These are phyloP conservation scores for Athripsodes cinereus DNA, from an alignment of 2,888 invertebrate species.

Conservation along the genomic window DNA sequence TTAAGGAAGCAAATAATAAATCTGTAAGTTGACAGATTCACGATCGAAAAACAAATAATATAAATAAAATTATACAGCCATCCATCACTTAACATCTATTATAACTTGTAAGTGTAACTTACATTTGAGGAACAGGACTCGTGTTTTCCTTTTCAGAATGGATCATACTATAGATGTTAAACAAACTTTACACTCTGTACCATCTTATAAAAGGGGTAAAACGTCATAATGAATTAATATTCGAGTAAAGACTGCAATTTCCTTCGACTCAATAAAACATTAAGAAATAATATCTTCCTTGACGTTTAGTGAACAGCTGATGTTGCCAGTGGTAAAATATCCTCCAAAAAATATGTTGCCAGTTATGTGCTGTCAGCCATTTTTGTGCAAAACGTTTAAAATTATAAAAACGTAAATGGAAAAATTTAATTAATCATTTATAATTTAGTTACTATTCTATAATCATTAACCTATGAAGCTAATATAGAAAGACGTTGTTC, in stretches of 20 bases:
- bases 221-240: conserved; percentile 9
- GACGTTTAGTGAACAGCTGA: conserved; percentile 15
- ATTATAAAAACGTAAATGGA: too few species aligned
- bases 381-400: too few species aligned
- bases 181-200: conserved; percentile 2
- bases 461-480: too few species aligned
- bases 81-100: not conserved
- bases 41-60: not conserved
- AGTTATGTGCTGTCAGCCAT: too few species aligned
- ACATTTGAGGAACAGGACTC: conserved; percentile 24
- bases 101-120: conserved; percentile 13
- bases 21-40: not conserved
- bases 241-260: conserved; percentile 11
- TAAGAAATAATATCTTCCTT: conserved; percentile 18
- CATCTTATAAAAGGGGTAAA: conserved; percentile 9
- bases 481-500: too few species aligned
- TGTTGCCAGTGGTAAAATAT: conserved; percentile 5
- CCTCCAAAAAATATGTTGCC: too few species aligned
- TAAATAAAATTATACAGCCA: too few species aligned
- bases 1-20: not conserved
- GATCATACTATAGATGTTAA: conserved; percentile 22
- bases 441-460: too few species aligned
- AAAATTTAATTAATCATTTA: too few species aligned
- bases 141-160: conserved; percentile 22
- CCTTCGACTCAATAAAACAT: conserved; percentile 12